Base-by-base conservation (phyloP, 2,797 vertebrate species). In the Gephyroberyx darwinii region DNA sequence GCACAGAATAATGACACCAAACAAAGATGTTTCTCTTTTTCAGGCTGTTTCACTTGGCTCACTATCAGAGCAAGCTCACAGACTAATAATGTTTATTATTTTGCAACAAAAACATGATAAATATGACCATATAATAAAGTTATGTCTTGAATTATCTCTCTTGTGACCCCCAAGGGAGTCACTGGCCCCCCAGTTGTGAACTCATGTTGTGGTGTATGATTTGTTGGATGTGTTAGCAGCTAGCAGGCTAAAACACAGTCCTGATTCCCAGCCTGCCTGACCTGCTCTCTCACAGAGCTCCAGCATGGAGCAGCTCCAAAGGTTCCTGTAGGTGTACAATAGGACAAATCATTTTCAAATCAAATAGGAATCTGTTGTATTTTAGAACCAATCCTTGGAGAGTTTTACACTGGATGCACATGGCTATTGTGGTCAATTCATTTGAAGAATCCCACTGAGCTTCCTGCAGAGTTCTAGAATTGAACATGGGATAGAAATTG, bases 331-430 rank as follows among this genome's bases (percentile, higher is more conserved):
- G 65, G 33, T 67, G 51, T 48, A 20, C 5, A 9, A 67, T 12
- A 20, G 48, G 69, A 67, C 37, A 14, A 20, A 30, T 30, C 26
- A 5, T 14, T 54, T 26, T 54, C 19, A 19, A 31, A 14, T 30
- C 52, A 12, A 54, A 54, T 30, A 54, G 52, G 9, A 54, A 54
- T 30, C 26, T 30, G 51, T 53, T 5, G 10, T 53, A 3, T 14
- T 12, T 54, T 30, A 10, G 26, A 30, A 54, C 47, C 47, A 30
- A 75, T 64, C 61, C 82, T 71, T 71, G 45, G 73, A 72, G 61
- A 75, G 65, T 62, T 78, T 66, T 74, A 89, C 89, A 89, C 89
- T 89, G 87, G 83, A 88, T 0, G 50, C 74, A 79, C 68, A 54
- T 37, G 8, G 70, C n/a, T 56, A 45, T 75, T 51, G n/a, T n/a